phyloP scores from a whole-genome alignment of 2,113 vertebrate genomes.

The Rhagologus leucostigma region DNA sequence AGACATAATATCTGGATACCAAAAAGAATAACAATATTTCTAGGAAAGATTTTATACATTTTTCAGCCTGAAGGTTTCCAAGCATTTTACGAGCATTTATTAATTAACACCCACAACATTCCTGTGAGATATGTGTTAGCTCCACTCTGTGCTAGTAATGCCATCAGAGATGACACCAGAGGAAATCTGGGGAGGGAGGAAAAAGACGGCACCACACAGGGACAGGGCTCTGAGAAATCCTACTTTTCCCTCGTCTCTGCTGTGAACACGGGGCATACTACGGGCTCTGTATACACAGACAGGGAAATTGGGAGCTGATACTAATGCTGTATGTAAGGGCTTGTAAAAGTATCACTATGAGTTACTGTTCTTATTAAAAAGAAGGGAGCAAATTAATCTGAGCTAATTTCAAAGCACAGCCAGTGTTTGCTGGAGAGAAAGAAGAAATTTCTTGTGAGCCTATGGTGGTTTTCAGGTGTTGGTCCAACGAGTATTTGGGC shows the following conservation, averaged over 20 bases:
- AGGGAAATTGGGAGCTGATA: background rate
- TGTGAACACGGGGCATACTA: background rate
- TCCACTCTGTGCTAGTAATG: background rate
- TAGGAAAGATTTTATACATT: background rate
- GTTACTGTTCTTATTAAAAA: background rate
- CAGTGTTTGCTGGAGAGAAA: background rate
- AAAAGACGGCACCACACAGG: background rate
- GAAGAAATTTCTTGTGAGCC: background rate
- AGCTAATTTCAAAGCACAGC: background rate
- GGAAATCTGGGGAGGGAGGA: background rate
- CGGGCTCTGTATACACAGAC: background rate
- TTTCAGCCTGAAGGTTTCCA: slow-evolving; percentile 2
- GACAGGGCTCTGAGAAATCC: background rate
- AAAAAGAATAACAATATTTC: slow-evolving; percentile 12
- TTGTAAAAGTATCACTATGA: background rate
- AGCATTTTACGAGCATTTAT: background rate
- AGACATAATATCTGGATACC: background rate
- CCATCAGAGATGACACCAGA: background rate
- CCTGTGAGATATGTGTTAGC: background rate
- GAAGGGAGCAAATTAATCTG: background rate
- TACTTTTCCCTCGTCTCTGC: background rate
- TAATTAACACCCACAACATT: slow-evolving; percentile 14
- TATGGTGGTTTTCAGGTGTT: background rate
- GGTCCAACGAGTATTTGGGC: accelerated
- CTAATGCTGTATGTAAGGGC: background rate